A percentile compares a stretch with the other conserved stretches of the same genome.
Evolutionary conservation across 2,888 invertebrate species (phyloP).

Genomic region (Orgyia antiqua): DNA sequence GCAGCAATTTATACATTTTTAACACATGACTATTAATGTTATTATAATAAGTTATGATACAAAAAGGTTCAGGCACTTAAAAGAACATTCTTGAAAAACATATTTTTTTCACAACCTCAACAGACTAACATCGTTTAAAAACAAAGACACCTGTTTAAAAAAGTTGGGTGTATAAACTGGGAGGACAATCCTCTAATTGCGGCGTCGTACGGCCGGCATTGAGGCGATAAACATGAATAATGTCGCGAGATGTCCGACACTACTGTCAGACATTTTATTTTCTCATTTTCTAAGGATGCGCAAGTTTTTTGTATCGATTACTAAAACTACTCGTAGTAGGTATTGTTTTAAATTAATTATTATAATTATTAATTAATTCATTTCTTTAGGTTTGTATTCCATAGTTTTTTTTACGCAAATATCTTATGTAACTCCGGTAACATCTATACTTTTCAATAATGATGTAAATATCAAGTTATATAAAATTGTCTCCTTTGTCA

Average conservation of each 20-base stretch:
- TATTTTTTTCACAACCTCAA: constrained; percentile 12
- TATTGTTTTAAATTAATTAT: too few species aligned
- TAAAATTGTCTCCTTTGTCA: too few species aligned
- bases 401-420: too few species aligned
- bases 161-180: constrained; percentile 37
- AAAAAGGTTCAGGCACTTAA: too few species aligned
- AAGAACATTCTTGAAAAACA: constrained; percentile 9
- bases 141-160: constrained; percentile 26
- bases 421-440: too few species aligned
- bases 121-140: constrained; percentile 18
- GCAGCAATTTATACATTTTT: too few species aligned
- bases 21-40: too few species aligned
- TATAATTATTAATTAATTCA: too few species aligned
- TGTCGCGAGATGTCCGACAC: constrained; percentile 63
- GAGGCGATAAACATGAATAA: constrained; percentile 72
- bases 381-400: too few species aligned
- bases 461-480: too few species aligned
- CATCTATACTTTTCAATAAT: too few species aligned
- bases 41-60: too few species aligned
- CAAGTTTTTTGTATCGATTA: not conserved
- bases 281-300: constrained; percentile 39
- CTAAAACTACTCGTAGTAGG: not conserved
- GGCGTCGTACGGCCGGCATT: constrained; percentile 43
- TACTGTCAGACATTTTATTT: constrained; percentile 54
- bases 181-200: constrained; percentile 66